A percentile compares a stretch with the other conserved stretches of the same genome.
phyloP scores from a whole-genome alignment of 1,140 invertebrate species.

The Camponotus vicinus region DNA sequence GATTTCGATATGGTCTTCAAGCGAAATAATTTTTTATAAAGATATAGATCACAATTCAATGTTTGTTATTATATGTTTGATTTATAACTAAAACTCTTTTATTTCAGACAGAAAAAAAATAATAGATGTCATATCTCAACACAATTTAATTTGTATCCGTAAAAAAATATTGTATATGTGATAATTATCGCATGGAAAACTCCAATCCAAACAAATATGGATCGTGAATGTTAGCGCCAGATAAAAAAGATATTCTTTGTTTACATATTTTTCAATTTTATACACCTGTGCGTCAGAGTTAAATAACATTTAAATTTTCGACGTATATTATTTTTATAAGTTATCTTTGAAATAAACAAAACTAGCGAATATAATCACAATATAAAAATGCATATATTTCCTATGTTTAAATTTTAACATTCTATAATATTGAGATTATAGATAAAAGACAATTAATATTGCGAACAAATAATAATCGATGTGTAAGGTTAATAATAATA shows the following conservation, averaged over 20 bases:
- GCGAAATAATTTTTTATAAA: neutral
- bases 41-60: constrained; percentile 13
- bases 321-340: neutral
- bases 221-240: neutral
- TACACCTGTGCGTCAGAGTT: neutral
- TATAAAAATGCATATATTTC: neutral
- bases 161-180: neutral
- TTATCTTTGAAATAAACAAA: constrained; percentile 26
- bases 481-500: constrained; percentile 29
- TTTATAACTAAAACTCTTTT: constrained; percentile 25
- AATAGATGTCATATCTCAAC: constrained; percentile 4
- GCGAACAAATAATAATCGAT: neutral
- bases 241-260: constrained; percentile 17
- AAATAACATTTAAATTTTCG: constrained; percentile 5
- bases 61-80: constrained; percentile 7
- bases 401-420: neutral
- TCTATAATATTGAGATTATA: neutral
- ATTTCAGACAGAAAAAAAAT: constrained; percentile 14
- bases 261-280: neutral
- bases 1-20: neutral
- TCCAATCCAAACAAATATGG: neutral
- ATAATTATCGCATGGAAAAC: constrained; percentile 18
- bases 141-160: neutral
- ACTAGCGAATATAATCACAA: neutral
- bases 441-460: constrained; percentile 14